phyloP scores from a whole-genome alignment of 2,797 vertebrate species.

The Anniella stebbinsi region DNA sequence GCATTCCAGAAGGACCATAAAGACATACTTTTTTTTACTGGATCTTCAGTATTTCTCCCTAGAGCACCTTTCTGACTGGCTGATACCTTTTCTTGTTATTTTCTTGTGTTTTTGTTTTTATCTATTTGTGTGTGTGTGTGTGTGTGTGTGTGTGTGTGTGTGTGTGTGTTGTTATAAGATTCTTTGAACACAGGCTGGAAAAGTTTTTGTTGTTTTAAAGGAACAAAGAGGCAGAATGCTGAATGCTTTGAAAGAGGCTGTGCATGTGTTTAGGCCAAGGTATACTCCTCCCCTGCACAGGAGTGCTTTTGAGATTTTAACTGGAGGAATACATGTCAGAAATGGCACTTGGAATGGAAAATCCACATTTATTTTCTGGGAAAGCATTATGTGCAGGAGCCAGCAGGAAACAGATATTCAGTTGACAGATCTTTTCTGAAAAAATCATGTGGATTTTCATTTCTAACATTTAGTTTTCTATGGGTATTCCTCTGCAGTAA shows the following conservation, averaged over 20 bases:
- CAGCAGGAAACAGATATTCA: constrained; percentile 1
- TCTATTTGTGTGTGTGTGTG: too few relatives aligned
- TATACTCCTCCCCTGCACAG: background rate
- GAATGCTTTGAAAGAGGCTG: background rate
- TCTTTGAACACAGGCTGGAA: background rate
- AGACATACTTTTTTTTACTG: too few relatives aligned
- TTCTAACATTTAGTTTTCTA: constrained; percentile 3
- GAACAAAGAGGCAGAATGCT: background rate
- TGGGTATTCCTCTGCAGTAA: background rate
- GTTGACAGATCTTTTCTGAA: constrained; percentile 11
- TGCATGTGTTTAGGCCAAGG: background rate
- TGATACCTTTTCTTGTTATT: background rate
- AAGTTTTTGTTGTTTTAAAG: background rate
- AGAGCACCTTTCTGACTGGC: background rate
- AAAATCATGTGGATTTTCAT: constrained; percentile 13
- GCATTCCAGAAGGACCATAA: too few relatives aligned
- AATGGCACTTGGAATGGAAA: constrained; percentile 18
- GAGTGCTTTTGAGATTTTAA: background rate
- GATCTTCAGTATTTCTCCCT: background rate
- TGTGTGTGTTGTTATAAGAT: background rate
- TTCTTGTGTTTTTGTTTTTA: background rate
- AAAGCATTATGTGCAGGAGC: background rate
- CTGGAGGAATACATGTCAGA: background rate
- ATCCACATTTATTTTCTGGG: constrained; percentile 19
- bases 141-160: too few relatives aligned